Conservation (phyloP, 2,113 vertebrate genomes). For the Eonycteris spelaea region DNA sequence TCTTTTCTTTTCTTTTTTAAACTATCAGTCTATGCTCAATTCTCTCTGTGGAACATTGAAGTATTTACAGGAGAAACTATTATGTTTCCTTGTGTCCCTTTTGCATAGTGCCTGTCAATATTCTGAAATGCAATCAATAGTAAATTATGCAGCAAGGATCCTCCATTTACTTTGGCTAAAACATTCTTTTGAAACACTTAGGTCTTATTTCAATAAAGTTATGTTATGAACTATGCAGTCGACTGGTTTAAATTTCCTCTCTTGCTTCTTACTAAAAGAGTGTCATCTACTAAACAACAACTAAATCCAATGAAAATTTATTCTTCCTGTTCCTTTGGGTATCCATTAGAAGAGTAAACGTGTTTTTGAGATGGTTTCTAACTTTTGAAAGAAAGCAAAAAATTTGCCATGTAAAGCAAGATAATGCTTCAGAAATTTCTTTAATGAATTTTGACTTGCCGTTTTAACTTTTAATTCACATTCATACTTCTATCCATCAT, state of each 20-base stretch:
- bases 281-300: constrained; percentile 5
- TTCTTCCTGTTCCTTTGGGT: neutral
- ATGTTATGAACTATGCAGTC: neutral
- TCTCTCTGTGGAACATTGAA: constrained; percentile 17
- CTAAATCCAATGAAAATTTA: constrained; percentile 35
- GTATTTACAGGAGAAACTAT: constrained; percentile 34
- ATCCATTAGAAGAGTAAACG: neutral
- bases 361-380: neutral
- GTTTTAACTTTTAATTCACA: neutral
- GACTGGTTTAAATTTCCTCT: neutral
- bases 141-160: neutral
- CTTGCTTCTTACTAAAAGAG: neutral
- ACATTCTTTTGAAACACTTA: constrained; percentile 39
- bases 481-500: neutral
- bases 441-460: neutral
- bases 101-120: neutral
- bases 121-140: constrained; percentile 23
- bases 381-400: constrained; percentile 7
- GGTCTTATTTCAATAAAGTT: neutral
- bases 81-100: neutral
- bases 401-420: neutral
- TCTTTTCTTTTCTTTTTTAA: neutral
- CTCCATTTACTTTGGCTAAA: constrained; percentile 11
- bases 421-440: neutral
- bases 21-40: constrained; percentile 8